Evolutionary conservation across 1,140 invertebrate genomes (phyloP).

Genomic region (Pseudomyrmex sp.): DNA sequence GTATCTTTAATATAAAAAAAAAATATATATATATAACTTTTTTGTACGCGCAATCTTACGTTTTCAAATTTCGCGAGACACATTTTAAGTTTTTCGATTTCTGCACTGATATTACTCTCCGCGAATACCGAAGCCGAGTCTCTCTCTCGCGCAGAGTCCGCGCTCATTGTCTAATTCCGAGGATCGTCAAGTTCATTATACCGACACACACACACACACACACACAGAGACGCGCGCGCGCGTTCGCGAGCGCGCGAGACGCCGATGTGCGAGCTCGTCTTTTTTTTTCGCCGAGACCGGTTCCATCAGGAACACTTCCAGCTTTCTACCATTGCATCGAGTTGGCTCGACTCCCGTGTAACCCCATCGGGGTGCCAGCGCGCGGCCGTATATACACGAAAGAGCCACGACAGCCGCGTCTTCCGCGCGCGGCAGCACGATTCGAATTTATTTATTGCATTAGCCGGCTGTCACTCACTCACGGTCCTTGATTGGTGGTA

Average conservation of each 20-base stretch:
- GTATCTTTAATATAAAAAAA: too few relatives aligned
- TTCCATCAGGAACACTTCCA: conserved; percentile 73
- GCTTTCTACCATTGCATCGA: conserved; percentile 71
- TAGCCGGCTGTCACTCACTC: conserved; percentile 76
- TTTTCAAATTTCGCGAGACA: background rate
- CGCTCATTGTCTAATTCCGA: conserved; percentile 66
- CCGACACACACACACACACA: background rate
- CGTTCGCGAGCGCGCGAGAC: conserved; percentile 46
- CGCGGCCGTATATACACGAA: conserved; percentile 15
- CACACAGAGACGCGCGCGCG: background rate
- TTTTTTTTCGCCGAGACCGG: conserved; percentile 66
- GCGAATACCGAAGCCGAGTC: background rate
- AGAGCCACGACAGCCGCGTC: conserved; percentile 64
- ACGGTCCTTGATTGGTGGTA: conserved; percentile 72
- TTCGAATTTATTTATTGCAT: conserved; percentile 81
- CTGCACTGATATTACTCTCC: background rate
- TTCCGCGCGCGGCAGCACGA: conserved; percentile 69
- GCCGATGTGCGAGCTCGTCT: conserved; percentile 55
- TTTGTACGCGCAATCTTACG: too few relatives aligned
- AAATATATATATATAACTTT: too few relatives aligned
- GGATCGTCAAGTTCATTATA: conserved; percentile 71
- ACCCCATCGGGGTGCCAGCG: conserved; percentile 54
- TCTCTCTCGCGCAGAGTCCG: conserved; percentile 11
- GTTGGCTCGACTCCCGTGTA: conserved; percentile 49
- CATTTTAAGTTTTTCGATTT: background rate